A percentile compares a stretch with the other conserved stretches of the same genome.
phyloP scores from a whole-genome alignment of 1,140 invertebrate genomes.

The Drosophila neocordata region DNA sequence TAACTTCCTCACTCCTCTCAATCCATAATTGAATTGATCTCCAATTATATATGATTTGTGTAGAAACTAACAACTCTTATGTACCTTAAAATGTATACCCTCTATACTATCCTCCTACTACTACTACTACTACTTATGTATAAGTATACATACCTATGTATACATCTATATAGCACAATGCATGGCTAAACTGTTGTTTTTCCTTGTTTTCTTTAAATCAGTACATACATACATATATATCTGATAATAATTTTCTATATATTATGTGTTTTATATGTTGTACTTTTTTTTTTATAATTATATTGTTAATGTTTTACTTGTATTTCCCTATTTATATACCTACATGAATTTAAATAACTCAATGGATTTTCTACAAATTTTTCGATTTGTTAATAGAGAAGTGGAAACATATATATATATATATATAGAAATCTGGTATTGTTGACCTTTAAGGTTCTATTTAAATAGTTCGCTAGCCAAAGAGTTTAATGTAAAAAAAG shows the following conservation, averaged over 20 bases:
- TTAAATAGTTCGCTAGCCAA: no score
- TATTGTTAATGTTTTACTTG: not conserved
- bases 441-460: no score
- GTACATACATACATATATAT: not conserved
- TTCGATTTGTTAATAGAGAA: not conserved
- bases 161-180: slow-evolving; percentile 1
- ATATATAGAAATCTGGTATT: no score
- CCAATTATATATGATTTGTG: slow-evolving; percentile 28
- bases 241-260: not conserved
- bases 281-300: not conserved
- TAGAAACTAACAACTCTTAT: slow-evolving; percentile 30
- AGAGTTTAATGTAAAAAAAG: no score
- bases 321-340: not conserved
- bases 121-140: not conserved
- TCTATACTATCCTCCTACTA: not conserved
- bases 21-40: slow-evolving; percentile 39
- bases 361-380: no score
- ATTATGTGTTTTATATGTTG: slow-evolving; percentile 7
- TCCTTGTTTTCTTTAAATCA: not conserved
- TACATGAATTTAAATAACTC: not conserved
- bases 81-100: slow-evolving; percentile 9
- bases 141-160: not conserved
- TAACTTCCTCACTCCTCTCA: not conserved
- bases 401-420: not conserved
- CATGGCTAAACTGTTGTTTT: slow-evolving; percentile 9